phyloP scores from a whole-genome alignment of 2,888 invertebrate genomes.

The Hypercompe scribonia region DNA sequence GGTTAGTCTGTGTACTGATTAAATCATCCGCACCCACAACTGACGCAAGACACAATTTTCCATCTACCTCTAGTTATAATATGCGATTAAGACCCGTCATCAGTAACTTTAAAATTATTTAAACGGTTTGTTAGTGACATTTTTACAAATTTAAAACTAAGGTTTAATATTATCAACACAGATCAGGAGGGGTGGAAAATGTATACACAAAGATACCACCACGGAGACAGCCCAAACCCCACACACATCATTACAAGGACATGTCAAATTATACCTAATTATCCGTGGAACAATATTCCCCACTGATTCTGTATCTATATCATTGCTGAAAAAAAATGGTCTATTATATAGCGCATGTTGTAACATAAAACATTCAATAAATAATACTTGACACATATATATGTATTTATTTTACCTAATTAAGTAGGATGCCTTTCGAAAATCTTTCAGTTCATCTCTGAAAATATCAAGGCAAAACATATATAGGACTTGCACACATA shows the following conservation, averaged over 20 bases:
- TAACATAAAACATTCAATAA: conserved; percentile 39
- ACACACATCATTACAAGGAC: conserved; percentile 52
- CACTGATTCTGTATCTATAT: conserved; percentile 70
- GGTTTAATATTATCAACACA: conserved; percentile 41
- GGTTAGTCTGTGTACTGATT: neutral
- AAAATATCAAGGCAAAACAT: conserved; percentile 64
- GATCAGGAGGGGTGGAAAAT: conserved; percentile 44
- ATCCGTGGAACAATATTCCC: conserved; percentile 68
- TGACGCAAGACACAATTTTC: neutral
- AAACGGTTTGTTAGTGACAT: conserved; percentile 49
- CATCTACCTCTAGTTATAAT: neutral
- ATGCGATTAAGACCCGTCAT: neutral
- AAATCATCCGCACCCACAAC: neutral
- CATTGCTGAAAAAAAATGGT: conserved; percentile 81
- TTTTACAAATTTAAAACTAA: conserved; percentile 32
- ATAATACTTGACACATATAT: conserved; percentile 46
- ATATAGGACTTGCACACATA: conserved; percentile 45
- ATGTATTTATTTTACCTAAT: conserved; percentile 72
- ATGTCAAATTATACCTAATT: conserved; percentile 76
- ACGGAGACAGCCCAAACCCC: conserved; percentile 60
- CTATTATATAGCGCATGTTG: conserved; percentile 60
- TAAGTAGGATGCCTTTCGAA: conserved; percentile 66
- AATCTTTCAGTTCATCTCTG: conserved; percentile 67
- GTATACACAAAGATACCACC: conserved; percentile 69
- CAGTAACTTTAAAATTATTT: conserved; percentile 1